Conservation (phyloP, 2,113 vertebrate genomes). For the Oostethus manadensis region DNA sequence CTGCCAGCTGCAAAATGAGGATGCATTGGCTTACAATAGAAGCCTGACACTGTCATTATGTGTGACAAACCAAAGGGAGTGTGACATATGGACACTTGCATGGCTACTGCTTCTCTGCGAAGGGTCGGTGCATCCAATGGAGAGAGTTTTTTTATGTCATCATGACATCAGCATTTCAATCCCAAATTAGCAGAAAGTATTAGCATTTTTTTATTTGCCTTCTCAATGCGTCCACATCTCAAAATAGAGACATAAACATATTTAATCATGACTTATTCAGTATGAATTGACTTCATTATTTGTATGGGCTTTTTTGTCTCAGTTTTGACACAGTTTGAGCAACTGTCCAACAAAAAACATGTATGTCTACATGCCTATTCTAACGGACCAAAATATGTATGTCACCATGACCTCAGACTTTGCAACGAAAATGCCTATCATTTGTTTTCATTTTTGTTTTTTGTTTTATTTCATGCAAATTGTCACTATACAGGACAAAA, state of each 20-base stretch:
- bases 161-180: not conserved
- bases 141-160: not conserved
- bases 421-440: not conserved
- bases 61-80: constrained; percentile 5
- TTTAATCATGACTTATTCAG: no score
- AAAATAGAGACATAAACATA: no score
- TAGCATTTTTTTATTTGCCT: no score
- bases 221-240: no score
- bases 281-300: no score
- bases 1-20: constrained; percentile 5
- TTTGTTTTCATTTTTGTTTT: not conserved
- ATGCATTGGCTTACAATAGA: constrained; percentile 19
- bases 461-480: not conserved
- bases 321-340: no score
- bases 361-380: no score
- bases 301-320: no score
- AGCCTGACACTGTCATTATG: constrained; percentile 42
- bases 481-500: no score
- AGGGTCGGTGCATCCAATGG: constrained; percentile 45
- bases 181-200: no score
- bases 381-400: not conserved
- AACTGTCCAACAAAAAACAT: no score
- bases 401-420: not conserved
- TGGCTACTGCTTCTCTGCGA: constrained; percentile 10
- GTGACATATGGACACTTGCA: constrained; percentile 25